Base-by-base conservation (phyloP, 1,140 invertebrate species). In the Sycobia sp. region DNA sequence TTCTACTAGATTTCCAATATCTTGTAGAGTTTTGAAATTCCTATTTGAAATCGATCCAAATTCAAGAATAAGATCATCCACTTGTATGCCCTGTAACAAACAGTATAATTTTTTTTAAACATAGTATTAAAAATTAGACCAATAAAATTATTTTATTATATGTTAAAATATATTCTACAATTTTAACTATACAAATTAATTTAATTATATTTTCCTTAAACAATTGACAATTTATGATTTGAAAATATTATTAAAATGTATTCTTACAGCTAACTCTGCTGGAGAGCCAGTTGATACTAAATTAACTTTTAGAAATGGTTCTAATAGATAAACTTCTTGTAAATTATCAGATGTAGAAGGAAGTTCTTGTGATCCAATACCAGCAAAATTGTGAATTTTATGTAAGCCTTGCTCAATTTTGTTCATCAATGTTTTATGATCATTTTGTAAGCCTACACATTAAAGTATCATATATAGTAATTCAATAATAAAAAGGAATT, bases 391-490 rank as follows among this genome's bases (percentile, higher is more conserved):
- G 60, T 88, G 86, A 44, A 91, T 79, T 38, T 82, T 77, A 65
- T 86, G 83, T 7, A 96, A 76, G 20, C 88, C 89, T 61, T 85
- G 79, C 74, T 97, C 94, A 66, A 98, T 96, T 74, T 89, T 84
- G 67, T 88, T 87, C 89, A 95, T 95, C n/a, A 96, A 53, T 9
- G 77, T 83, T 77, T 92, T 94, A 72, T 92, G 88, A 78, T 97
- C 95, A 84, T 96, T 97, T 82, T 92, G 90, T n/a, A 97, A 80
- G 81, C 90, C 91, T 94, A 70, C 51, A 69, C 60, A 64, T 61
- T 51, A 39, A 49, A 41, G 20, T 39, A 36, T 22, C 4, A 27
- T 25, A 32, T 7, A 32, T 32, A 32, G 29, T 32, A 32, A 32
- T 32, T 11, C 29, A 32, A 32, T 11, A 60, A 39, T 34, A 39